Conservation (phyloP, 1,140 invertebrate species). For the Caenorhabditis tropicalis region DNA sequence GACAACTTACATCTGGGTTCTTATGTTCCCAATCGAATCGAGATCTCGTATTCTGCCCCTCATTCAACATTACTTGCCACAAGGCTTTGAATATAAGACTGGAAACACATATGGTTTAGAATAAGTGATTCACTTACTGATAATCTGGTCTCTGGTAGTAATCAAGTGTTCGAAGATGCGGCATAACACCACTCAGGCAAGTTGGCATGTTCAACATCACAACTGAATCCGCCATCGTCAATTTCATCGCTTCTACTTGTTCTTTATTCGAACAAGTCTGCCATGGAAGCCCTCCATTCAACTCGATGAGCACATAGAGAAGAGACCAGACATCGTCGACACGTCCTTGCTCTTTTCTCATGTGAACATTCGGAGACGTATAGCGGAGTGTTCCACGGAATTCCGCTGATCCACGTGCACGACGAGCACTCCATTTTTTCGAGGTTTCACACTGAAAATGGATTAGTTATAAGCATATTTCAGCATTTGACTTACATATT, state of each 20-base stretch:
- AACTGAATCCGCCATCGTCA: constrained; percentile 48
- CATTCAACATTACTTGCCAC: constrained; percentile 12
- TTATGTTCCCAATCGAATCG: constrained; percentile 56
- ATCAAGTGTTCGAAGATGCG: constrained; percentile 19
- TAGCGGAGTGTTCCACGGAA: constrained; percentile 64
- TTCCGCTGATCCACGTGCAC: constrained; percentile 60
- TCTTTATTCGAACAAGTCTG: constrained; percentile 53
- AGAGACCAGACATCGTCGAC: constrained; percentile 61
- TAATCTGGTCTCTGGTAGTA: constrained; percentile 57
- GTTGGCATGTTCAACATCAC: constrained; percentile 58
- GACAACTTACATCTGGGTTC: not conserved
- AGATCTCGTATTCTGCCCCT: not conserved
- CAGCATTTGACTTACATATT: constrained; percentile 3
- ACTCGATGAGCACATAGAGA: constrained; percentile 65
- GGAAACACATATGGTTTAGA: not conserved
- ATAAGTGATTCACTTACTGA: not conserved
- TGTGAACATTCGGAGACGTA: constrained; percentile 60
- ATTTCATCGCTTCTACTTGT: constrained; percentile 56
- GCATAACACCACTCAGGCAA: not conserved
- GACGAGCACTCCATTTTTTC: constrained; percentile 54
- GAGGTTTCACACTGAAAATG: constrained; percentile 36
- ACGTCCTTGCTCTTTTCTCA: constrained; percentile 59
- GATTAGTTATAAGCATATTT: not conserved
- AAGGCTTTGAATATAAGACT: not conserved
- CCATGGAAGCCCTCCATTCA: constrained; percentile 65